phyloP scores from a whole-genome alignment of 2,113 vertebrate genomes.

The Sceloporus tristichus region DNA sequence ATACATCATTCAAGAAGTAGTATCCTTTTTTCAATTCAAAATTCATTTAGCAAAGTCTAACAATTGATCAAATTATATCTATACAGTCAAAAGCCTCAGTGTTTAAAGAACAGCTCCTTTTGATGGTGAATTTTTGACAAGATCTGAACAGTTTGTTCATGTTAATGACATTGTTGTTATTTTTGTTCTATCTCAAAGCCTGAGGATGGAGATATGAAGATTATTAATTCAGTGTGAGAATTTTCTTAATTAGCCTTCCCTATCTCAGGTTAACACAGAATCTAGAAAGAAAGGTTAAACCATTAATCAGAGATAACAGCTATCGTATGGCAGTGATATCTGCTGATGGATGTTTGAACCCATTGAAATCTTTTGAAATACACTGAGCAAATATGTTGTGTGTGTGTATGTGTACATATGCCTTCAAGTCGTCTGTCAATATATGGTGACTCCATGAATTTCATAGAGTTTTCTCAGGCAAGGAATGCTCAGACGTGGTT shows the following conservation, averaged over 20 bases:
- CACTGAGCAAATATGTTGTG: background rate
- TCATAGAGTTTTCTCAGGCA: too few species aligned
- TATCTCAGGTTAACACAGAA: slow-evolving; percentile 57
- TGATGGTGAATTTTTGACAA: slow-evolving; percentile 47
- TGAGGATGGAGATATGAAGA: slow-evolving; percentile 16
- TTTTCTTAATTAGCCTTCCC: slow-evolving; percentile 70
- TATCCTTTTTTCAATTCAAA: slow-evolving; percentile 68
- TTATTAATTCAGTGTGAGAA: slow-evolving; percentile 74
- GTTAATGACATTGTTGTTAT: slow-evolving; percentile 64
- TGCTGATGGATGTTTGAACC: slow-evolving; percentile 34
- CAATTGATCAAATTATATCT: slow-evolving; percentile 64
- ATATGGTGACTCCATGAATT: too few species aligned
- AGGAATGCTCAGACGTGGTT: too few species aligned
- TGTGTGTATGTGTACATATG: background rate
- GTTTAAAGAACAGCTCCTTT: slow-evolving; percentile 61
- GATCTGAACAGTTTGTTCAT: slow-evolving; percentile 59
- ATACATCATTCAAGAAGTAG: slow-evolving; percentile 45
- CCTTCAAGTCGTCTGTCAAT: too few species aligned
- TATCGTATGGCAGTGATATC: slow-evolving; percentile 7
- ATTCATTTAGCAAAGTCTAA: slow-evolving; percentile 60
- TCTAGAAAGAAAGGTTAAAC: slow-evolving; percentile 57
- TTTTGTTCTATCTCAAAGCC: slow-evolving; percentile 51
- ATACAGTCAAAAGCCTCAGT: slow-evolving; percentile 56
- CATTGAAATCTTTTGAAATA: slow-evolving; percentile 41
- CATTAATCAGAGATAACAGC: slow-evolving; percentile 16